These are phyloP conservation scores for Anticlea derivata DNA, from an alignment of 2,888 invertebrate genomes.

Conservation along the genomic window DNA sequence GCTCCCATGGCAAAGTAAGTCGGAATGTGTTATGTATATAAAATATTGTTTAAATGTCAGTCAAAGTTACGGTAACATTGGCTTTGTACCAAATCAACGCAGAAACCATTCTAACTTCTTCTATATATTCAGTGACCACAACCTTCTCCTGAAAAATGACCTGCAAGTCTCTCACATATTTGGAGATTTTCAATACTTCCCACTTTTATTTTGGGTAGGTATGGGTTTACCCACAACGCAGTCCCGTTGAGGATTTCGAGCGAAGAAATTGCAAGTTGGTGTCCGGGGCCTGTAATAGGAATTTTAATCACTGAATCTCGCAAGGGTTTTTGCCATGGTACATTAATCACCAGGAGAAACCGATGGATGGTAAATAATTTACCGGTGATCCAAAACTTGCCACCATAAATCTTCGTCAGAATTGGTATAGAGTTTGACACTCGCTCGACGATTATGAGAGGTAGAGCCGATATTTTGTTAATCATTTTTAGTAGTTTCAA, in stretches of 20 bases:
- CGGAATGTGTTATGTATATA: too few species aligned
- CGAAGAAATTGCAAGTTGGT: background rate
- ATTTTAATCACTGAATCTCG: constrained; percentile 27
- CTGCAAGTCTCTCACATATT: too few species aligned
- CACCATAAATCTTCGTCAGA: constrained; percentile 64
- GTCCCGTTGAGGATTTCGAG: background rate
- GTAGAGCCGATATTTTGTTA: constrained; percentile 34
- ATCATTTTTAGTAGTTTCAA: too few species aligned
- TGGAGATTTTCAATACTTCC: too few species aligned
- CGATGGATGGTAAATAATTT: constrained; percentile 61
- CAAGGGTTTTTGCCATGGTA: constrained; percentile 36
- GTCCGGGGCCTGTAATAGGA: constrained; percentile 5
- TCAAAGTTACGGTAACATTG: too few species aligned
- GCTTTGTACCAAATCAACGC: too few species aligned
- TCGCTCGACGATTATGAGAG: constrained; percentile 58
- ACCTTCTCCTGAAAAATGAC: too few species aligned
- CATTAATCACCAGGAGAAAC: constrained; percentile 49
- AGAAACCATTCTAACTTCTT: too few species aligned
- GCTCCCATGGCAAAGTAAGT: too few species aligned
- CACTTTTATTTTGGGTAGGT: background rate
- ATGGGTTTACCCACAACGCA: background rate
- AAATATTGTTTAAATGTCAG: too few species aligned
- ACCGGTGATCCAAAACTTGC: constrained; percentile 50
- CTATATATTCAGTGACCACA: too few species aligned
- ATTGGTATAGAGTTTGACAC: constrained; percentile 55